Evolutionary conservation across 2,888 invertebrate genomes (phyloP), one percentile per base, ranked within the genome.

Genomic region (Adineta ricciae): DNA sequence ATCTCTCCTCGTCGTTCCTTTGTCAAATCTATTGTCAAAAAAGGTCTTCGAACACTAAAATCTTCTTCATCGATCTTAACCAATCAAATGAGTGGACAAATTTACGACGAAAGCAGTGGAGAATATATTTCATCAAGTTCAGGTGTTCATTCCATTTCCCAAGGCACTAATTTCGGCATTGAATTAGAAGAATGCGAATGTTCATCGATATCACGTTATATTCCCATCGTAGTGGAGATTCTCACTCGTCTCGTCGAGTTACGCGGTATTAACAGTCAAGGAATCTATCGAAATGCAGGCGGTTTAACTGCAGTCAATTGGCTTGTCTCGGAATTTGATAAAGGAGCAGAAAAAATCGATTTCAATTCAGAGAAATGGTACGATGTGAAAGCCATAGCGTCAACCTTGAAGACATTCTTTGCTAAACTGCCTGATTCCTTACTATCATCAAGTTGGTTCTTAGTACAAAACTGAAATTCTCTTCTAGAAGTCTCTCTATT

Each of bases 381-480:
- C 64, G 84, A 86, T 84, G 50, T 84, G 21, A 84, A 86, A 50
- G 84, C 86, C 8, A 64, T 86, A 19, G 86, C 84, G 19, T 84
- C 84, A 27, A 54, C 84, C 46, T 72, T 86, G 16, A 86, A 86
- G 41, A 84, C 84, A 36, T 86, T 86, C 50, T 72, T 86, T 27
- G 82, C 84, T 46, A 82, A 84, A 56, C 32, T 86, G 52, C 86
- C 86, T 8, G 86, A 86, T 50, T 84, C 84, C 38, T 32, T 86
- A 5, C 36, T 84, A 50, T 82, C 84, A 54, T 84, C 84, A 16
- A 50, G 84, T 84, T n/a, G 9, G 73, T 32, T 27, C 24, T 56
- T n/a, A 83, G 16, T 56, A 73, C 8, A 54, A 94, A 86, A 94
- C 94, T 86, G 92, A 96, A 86, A 98, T 98, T 64, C 27, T 64